Evolutionary conservation across 2,797 vertebrate species (phyloP).

Genomic region (Tenualosa ilisha): DNA sequence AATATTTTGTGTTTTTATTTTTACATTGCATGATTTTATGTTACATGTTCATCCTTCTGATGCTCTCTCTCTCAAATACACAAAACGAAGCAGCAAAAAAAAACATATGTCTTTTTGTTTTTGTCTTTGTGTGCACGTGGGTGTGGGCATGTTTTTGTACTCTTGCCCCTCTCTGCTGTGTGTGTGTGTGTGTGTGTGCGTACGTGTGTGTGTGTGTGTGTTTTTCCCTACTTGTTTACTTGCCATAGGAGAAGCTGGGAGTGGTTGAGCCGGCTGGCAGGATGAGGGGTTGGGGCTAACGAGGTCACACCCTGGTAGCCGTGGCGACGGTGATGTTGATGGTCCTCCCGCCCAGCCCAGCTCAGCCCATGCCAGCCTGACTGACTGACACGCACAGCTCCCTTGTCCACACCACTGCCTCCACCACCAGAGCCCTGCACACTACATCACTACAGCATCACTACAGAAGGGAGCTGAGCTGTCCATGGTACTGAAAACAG

Average conservation of each 20-base stretch:
- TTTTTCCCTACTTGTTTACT: conserved; percentile 69
- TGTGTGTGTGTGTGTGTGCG: conserved; percentile 22
- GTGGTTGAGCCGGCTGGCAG: conserved; percentile 41
- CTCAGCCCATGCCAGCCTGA: neutral
- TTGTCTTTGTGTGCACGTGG: conserved; percentile 9
- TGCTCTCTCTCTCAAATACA: neutral
- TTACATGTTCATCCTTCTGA: neutral
- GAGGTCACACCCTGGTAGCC: conserved; percentile 79
- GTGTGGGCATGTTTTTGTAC: conserved; percentile 6
- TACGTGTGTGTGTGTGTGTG: conserved; percentile 47
- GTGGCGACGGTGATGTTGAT: conserved; percentile 64
- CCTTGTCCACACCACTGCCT: conserved; percentile 56
- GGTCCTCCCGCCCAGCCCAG: conserved; percentile 47
- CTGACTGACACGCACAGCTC: neutral
- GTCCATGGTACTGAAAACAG: conserved; percentile 75
- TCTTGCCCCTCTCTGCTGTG: neutral
- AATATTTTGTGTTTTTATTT: neutral
- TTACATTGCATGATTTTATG: neutral
- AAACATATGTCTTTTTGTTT: neutral
- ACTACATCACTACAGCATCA: conserved; percentile 45
- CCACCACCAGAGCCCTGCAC: conserved; percentile 37
- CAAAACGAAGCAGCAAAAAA: neutral
- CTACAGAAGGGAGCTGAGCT: conserved; percentile 59
- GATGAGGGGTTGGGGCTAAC: conserved; percentile 67
- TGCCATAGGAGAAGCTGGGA: conserved; percentile 53